Percentiles rank a stretch among this genome's conserved stretches.
Evolutionary conservation across 2,888 invertebrate genomes (phyloP).

Genomic region (Cataglyphis rosenhaueri): DNA sequence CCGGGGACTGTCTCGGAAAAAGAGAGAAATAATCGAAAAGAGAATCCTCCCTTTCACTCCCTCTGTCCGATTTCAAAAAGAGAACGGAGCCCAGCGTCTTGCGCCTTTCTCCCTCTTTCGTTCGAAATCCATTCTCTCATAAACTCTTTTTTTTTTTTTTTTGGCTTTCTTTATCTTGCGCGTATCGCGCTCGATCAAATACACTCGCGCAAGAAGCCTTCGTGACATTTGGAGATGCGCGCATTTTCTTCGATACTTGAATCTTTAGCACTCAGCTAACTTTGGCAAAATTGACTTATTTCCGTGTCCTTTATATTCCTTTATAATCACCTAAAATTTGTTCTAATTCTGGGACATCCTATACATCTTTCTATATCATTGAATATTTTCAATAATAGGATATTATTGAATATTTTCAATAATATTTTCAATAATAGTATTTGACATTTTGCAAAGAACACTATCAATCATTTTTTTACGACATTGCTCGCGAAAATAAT

Average conservation of each 20-base stretch:
- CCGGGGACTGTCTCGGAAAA: slow-evolving; percentile 65
- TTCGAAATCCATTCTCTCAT: slow-evolving; percentile 30
- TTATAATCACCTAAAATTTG: too few species aligned
- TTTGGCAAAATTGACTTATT: too few species aligned
- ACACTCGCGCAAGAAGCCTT: neutral
- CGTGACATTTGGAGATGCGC: neutral
- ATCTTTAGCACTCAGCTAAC: neutral
- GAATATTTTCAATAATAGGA: neutral
- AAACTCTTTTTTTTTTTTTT: neutral
- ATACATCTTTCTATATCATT: neutral
- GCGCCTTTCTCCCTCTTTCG: slow-evolving; percentile 65
- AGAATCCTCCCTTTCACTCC: slow-evolving; percentile 49
- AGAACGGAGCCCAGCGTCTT: slow-evolving; percentile 57
- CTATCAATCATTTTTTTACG: neutral
- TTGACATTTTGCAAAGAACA: neutral
- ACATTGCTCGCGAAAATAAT: neutral
- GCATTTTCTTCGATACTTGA: neutral
- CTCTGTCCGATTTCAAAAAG: slow-evolving; percentile 58
- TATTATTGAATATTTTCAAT: neutral
- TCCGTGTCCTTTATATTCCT: too few species aligned
- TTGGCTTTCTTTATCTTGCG: neutral
- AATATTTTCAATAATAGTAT: neutral
- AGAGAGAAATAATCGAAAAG: slow-evolving; percentile 15
- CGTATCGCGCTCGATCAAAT: neutral
- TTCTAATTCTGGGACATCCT: too few species aligned